Evolutionary conservation across 2,888 invertebrate genomes (phyloP), one percentile per base, ranked within the genome.

Genomic region (Eilema depressum): DNA sequence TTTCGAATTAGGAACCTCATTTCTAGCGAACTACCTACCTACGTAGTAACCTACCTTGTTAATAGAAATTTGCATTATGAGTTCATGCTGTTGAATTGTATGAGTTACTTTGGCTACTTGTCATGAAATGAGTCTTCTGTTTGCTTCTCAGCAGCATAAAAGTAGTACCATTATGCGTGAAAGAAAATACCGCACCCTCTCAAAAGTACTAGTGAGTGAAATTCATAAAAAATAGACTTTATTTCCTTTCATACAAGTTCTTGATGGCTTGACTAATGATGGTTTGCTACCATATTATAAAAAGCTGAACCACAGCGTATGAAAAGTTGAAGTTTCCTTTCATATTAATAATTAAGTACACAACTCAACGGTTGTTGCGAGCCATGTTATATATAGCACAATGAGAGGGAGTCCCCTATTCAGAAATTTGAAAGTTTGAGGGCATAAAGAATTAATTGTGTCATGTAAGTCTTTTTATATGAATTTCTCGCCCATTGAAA

Each of bases 161-260:
- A 33, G 23, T 1, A 37, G 12, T 37, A 37, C 12, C 1, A 12
- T 37, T 59, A 66, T 26, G 20, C 25, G 26, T 67, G 62, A 33
- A 68, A 69, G 23, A 41, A 63, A 37, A 30, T 20, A 33, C 25
- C 37, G 57, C 41, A 28, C 20, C 17, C 23, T 26, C n/a, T 41
- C 56, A 57, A 62, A 63, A n/a, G 33, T 60, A 62, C 68, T 64
- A 68, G 63, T 81, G 76, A 84, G 80, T 80, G 80, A 81, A 84
- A 82, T 80, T 76, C 84, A 82, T 81, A 81, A 82, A 74, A 74
- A 68, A 66, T 60, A 47, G 60, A 59, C 66, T 63, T 30, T 63
- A 37, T 28, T 66, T 30, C 60, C 61, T 77, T 82, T 83, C 73
- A 76, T n/a, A 64, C 23, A 26, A 73, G 76, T 56, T 71, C 69